phyloP scores from a whole-genome alignment of 2,797 vertebrate genomes.

The Todus mexicanus region DNA sequence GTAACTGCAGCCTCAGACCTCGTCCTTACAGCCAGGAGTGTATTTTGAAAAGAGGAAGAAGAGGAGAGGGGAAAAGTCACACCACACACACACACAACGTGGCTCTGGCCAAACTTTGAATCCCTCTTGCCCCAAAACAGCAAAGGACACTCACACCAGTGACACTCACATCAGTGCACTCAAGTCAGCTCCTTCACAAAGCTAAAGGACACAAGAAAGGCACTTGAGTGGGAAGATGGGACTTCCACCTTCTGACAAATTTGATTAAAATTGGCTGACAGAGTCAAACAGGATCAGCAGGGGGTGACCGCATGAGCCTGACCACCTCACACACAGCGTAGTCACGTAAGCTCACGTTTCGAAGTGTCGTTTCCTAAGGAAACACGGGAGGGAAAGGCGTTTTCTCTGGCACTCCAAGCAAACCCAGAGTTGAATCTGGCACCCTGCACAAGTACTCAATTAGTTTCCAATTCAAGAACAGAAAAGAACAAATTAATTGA shows the following conservation, averaged over 20 bases:
- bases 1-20: neutral
- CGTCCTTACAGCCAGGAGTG: neutral
- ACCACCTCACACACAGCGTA: neutral
- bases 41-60: neutral
- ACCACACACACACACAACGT: neutral
- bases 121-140: neutral
- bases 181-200: neutral
- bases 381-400: neutral
- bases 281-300: neutral
- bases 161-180: neutral
- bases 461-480: constrained; percentile 32
- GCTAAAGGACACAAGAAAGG: neutral
- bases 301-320: neutral
- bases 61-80: neutral
- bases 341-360: neutral
- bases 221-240: neutral
- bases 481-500: constrained; percentile 48
- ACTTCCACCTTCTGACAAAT: neutral
- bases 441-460: neutral
- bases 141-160: neutral
- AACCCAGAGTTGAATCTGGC: constrained; percentile 1
- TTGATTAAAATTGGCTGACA: neutral
- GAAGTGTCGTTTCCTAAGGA: neutral
- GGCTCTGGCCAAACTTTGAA: neutral
- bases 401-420: neutral